Evolutionary conservation across 2,888 invertebrate species (phyloP).

Genomic region (Heliothis peltigera): DNA sequence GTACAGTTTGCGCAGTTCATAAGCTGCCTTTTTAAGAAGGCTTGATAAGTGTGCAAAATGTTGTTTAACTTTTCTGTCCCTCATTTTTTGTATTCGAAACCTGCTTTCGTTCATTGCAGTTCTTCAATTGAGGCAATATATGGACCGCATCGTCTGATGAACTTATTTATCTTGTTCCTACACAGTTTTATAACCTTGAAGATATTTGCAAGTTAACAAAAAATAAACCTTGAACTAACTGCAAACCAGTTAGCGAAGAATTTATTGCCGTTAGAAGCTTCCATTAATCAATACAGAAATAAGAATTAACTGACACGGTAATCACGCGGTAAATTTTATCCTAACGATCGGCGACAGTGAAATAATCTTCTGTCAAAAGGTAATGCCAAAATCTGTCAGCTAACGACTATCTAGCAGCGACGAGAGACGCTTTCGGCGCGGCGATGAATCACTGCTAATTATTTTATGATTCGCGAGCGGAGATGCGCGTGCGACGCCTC

Average conservation of each 20-base stretch:
- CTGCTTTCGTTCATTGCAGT: no score
- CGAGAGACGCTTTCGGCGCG: slow-evolving; percentile 80
- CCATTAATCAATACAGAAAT: slow-evolving; percentile 69
- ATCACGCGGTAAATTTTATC: slow-evolving; percentile 81
- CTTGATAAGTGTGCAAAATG: no score
- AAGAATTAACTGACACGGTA: slow-evolving; percentile 70
- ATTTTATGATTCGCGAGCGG: slow-evolving; percentile 79
- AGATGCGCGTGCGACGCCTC: slow-evolving; percentile 60
- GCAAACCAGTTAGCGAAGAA: slow-evolving; percentile 11
- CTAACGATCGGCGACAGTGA: slow-evolving; percentile 85
- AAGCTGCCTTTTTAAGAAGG: no score
- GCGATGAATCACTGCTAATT: slow-evolving; percentile 86
- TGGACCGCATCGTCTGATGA: not conserved
- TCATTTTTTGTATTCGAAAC: no score
- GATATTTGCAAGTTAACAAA: not conserved
- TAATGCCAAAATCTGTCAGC: slow-evolving; percentile 85
- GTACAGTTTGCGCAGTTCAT: no score
- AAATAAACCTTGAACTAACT: not conserved
- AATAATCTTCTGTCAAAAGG: slow-evolving; percentile 87
- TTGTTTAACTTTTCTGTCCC: no score
- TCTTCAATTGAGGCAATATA: no score
- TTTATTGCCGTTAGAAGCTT: slow-evolving; percentile 30
- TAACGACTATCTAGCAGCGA: slow-evolving; percentile 73
- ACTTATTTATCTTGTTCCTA: not conserved
- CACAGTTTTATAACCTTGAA: not conserved